These are phyloP conservation scores for Chromobotia macracanthus DNA, from an alignment of 2,797 vertebrate species.

Conservation along the genomic window DNA sequence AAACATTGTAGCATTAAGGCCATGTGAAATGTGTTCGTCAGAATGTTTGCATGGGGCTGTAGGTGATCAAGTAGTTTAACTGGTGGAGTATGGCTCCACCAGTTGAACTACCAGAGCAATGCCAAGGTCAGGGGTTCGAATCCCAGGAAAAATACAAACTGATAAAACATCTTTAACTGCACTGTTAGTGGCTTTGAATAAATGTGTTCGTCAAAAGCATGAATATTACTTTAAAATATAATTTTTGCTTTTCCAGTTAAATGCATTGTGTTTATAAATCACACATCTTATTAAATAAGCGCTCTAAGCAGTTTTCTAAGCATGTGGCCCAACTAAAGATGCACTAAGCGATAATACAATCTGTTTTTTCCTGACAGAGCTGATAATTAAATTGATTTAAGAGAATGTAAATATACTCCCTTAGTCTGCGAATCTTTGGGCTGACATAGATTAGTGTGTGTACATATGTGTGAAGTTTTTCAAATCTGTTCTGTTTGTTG, in stretches of 20 bases:
- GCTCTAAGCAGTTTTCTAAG: background rate
- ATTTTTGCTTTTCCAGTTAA: background rate
- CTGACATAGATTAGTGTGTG: conserved; percentile 21
- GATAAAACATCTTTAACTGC: background rate
- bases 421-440: conserved; percentile 15
- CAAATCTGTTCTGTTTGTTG: conserved; percentile 36
- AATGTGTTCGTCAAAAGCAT: too few relatives aligned
- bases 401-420: conserved; percentile 26
- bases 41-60: background rate
- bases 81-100: background rate
- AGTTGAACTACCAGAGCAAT: too few relatives aligned
- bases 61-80: background rate
- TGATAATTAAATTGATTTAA: conserved; percentile 27
- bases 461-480: conserved; percentile 8
- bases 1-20: too few relatives aligned
- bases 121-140: background rate
- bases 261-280: background rate
- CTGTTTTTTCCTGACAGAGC: conserved; percentile 16
- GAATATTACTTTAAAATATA: too few relatives aligned
- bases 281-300: background rate
- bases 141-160: background rate
- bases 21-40: too few relatives aligned
- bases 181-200: too few relatives aligned
- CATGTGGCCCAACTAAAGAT: too few relatives aligned
- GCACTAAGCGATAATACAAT: conserved; percentile 15